Evolutionary conservation across 2,888 invertebrate species (phyloP).

Genomic region (Drosophila bunnanda): DNA sequence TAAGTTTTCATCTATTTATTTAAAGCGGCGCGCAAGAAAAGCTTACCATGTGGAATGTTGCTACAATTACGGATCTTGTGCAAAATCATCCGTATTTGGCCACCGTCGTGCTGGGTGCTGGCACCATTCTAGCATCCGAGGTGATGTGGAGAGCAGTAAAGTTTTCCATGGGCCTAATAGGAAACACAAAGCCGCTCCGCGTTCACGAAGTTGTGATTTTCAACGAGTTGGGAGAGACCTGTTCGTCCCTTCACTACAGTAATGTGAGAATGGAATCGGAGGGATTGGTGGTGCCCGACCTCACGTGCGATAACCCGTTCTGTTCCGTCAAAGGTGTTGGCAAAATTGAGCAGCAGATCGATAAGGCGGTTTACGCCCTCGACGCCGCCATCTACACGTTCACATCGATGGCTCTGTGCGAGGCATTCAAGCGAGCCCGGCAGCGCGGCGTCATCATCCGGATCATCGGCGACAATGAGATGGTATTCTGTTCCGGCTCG

Average conservation of each 20-base stretch:
- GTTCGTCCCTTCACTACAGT: conserved; percentile 8
- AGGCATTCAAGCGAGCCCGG: conserved; percentile 67
- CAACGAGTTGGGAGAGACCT: conserved; percentile 54
- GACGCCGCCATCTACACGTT: conserved; percentile 83
- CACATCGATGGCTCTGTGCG: conserved; percentile 59
- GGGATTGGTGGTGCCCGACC: not conserved
- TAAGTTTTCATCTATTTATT: not conserved
- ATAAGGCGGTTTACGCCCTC: conserved; percentile 74
- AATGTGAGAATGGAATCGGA: not conserved
- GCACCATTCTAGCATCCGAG: conserved; percentile 45
- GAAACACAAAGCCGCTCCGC: not conserved
- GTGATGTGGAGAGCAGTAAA: conserved; percentile 9
- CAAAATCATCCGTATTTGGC: conserved; percentile 33
- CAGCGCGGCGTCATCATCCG: conserved; percentile 75
- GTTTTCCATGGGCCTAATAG: not conserved
- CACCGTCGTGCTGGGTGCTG: conserved; percentile 42
- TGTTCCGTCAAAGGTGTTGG: conserved; percentile 60
- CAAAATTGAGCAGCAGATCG: conserved; percentile 64
- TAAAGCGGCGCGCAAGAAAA: conserved; percentile 5
- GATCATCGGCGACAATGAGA: conserved; percentile 78
- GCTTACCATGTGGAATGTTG: not conserved
- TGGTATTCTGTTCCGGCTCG: conserved; percentile 65
- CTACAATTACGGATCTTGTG: conserved; percentile 19
- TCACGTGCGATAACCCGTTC: conserved; percentile 47
- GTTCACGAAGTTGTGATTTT: conserved; percentile 52